These are phyloP conservation scores for Struthio camelus DNA, from an alignment of 2,113 vertebrate genomes.

Conservation along the genomic window DNA sequence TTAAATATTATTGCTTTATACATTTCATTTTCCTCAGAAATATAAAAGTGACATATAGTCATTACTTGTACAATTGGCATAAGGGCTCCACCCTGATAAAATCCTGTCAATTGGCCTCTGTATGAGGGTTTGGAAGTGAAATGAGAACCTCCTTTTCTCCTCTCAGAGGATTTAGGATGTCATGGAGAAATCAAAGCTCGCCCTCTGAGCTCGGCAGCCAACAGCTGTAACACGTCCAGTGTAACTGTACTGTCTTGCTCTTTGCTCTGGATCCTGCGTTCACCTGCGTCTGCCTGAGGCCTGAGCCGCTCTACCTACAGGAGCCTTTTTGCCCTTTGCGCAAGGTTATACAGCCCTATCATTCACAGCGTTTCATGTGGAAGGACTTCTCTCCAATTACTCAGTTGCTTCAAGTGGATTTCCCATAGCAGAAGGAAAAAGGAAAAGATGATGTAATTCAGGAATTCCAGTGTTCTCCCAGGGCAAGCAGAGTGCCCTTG, in stretches of 20 bases:
- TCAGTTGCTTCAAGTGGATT: neutral
- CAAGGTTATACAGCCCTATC: neutral
- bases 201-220: neutral
- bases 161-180: neutral
- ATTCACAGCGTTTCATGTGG: neutral
- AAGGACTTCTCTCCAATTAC: neutral
- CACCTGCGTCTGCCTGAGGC: neutral
- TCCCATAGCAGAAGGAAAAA: neutral
- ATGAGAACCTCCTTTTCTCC: neutral
- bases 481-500: neutral
- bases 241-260: accelerated
- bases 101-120: neutral
- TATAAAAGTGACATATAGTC: neutral
- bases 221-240: neutral
- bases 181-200: neutral
- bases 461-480: neutral
- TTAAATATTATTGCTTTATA: neutral
- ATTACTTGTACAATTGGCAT: neutral
- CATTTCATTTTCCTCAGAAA: neutral
- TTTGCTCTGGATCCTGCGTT: neutral
- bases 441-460: neutral
- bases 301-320: neutral
- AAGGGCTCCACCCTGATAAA: neutral
- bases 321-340: neutral
- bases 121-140: neutral